Conservation (phyloP, 1,140 invertebrate species). For the Drosophila nasuta region DNA sequence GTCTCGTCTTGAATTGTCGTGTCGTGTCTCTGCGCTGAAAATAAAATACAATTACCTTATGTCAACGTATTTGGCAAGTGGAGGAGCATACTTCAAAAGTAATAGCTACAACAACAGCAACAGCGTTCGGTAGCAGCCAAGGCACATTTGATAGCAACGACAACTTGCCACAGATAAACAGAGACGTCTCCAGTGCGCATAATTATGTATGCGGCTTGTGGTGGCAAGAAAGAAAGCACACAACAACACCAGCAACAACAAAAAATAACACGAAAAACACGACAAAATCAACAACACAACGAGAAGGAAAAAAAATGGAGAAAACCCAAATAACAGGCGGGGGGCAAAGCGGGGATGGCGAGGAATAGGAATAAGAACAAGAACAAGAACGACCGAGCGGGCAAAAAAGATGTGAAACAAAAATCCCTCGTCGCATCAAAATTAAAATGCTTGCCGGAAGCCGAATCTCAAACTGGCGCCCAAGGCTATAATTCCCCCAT, state of each 20-base stretch:
- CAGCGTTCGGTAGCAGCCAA: not conserved
- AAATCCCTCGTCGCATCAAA: constrained; percentile 76
- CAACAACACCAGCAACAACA: constrained; percentile 4
- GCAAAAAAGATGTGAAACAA: constrained; percentile 28
- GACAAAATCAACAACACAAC: constrained; percentile 27
- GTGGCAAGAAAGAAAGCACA: constrained; percentile 32
- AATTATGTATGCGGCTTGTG: constrained; percentile 73
- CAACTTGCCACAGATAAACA: constrained; percentile 54
- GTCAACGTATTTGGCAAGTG: constrained; percentile 69
- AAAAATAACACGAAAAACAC: constrained; percentile 18
- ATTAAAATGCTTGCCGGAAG: constrained; percentile 83
- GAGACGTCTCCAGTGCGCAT: constrained; percentile 64
- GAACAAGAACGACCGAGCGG: not conserved
- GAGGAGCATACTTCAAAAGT: constrained; percentile 52
- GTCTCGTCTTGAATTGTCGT: constrained; percentile 7
- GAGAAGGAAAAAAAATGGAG: constrained; percentile 2
- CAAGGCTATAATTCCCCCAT: constrained; percentile 69
- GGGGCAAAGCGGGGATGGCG: not conserved
- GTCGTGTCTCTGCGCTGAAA: constrained; percentile 20
- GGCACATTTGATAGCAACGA: constrained; percentile 42
- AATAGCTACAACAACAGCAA: constrained; percentile 18
- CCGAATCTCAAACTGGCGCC: constrained; percentile 80
- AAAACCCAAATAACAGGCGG: constrained; percentile 38
- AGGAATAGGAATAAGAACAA: not conserved
- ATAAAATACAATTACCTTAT: constrained; percentile 77